Base-by-base conservation (phyloP, 2,113 vertebrate species). In the Miniopterus natalensis region DNA sequence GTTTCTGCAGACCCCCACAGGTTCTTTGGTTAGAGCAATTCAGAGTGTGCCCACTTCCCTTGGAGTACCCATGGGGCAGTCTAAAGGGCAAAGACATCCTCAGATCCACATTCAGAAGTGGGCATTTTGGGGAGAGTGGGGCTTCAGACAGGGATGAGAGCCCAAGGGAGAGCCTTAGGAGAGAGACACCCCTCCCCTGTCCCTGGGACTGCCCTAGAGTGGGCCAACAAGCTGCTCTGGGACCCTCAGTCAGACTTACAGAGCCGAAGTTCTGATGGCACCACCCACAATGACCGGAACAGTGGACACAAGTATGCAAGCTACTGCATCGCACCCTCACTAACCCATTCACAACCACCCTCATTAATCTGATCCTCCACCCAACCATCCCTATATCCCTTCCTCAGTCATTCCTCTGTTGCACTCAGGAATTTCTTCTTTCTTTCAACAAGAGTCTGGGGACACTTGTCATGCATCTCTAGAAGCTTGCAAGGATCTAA, bases 401-500 rank as follows among this genome's bases (percentile, higher is more conserved):
- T 49, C 20, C n/a, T 74, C n/a, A 14, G 10, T 14, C 66, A 55
- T 61, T 68, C 85, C 61, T 65, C 71, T 40, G 1, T 6, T 71
- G 11, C 29, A n/a, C 65, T 80, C 65, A 79, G 63, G 53, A 49
- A 78, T 74, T 55, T n/a, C 12, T 71, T 61, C 7, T 86, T 90
- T 61, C 70, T 81, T 88, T 88, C 55, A 66, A 0, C 25, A 57
- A 65, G 36, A 47, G 27, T 66, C 71, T 53, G 47, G 49, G 29
- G 63, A 88, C 57, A 85, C 59, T 79, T 92, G 70, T 80, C 25
- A 66, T 27, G 36, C 55, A 53, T 25, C 42, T 86, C 40, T 63
- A 93, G 53, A 70, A 81, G 74, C 77, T 90, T 84, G 57, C 77
- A 51, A 92, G 65, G 9, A 91, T 90, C 83, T 53, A 93, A 61